phyloP scores from a whole-genome alignment of 2,113 vertebrate genomes.

The Gallinago jamesoni region DNA sequence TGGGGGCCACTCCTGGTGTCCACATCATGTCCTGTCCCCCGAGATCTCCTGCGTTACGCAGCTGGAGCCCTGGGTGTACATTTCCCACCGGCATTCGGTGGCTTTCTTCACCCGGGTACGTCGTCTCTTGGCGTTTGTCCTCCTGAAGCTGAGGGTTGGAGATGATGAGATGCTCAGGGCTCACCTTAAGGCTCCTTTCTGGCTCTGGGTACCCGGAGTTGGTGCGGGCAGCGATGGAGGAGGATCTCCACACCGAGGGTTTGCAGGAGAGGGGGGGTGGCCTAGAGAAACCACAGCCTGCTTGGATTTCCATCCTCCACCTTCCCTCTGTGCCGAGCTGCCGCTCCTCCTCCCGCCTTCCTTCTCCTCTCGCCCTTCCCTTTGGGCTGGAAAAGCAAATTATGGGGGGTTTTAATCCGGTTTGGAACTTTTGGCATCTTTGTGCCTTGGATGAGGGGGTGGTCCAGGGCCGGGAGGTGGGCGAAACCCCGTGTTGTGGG shows the following conservation, averaged over 20 bases:
- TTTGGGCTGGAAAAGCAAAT: not conserved
- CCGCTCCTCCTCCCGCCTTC: not conserved
- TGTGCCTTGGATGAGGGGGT: accelerated
- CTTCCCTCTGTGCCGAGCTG: not conserved
- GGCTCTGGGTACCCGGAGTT: not conserved
- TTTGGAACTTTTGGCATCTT: not conserved
- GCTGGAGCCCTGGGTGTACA: accelerated
- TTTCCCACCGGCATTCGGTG: accelerated
- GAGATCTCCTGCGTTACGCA: accelerated
- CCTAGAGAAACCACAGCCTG: not conserved
- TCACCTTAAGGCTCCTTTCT: not conserved
- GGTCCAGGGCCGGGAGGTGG: accelerated
- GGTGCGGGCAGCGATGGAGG: not conserved
- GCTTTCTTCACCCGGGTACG: not conserved
- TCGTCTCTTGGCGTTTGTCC: accelerated
- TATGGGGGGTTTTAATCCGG: not conserved
- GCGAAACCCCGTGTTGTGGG: accelerated
- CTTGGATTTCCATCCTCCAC: not conserved
- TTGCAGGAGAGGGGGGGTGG: not conserved
- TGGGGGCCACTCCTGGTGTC: not conserved
- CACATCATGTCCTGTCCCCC: accelerated
- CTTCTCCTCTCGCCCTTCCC: not conserved
- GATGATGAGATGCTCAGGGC: not conserved
- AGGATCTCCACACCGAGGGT: not conserved
- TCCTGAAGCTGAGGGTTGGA: not conserved